Evolutionary conservation across 2,113 vertebrate species (phyloP), one percentile per base, ranked within the genome.

Genomic region (Hemiprocne comata): DNA sequence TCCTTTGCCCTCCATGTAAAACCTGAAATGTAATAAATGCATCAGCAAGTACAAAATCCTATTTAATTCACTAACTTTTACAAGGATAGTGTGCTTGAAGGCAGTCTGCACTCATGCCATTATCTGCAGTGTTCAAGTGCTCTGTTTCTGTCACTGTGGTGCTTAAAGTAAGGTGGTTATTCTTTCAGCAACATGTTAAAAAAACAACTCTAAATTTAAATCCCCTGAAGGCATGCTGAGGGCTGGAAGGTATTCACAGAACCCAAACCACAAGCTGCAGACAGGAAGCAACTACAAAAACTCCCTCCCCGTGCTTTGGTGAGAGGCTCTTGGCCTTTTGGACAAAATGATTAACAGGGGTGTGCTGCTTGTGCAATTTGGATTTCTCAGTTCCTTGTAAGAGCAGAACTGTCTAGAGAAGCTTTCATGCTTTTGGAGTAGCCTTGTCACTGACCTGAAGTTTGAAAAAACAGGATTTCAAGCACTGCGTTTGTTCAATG

Each of bases 21-120:
- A 64, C 10, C 8, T 74, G 76, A 48, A 83, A 25, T n/a, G 28
- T 57, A 74, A 15, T 53, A 36, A 72, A 40, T 20, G 36, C 3
- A 26, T 8, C 28, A 50, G 72, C 44, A 80, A 29, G 29, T 40
- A 40, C 36, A 50, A 73, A 66, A 42, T 42, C 13, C 17, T 57
- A 0, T 62, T 57, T 58, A 1, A 20, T 42, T 67, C n/a, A 48
- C 4, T 1, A 0, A 5, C 8, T 81, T 46, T 13, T 33, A 33
- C 33, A n/a, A n/a, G 38, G 40, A 1, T 6, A 8, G 9, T 3
- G 2, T 25, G 26, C 61, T 84, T 13, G 31, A 34, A n/a, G 74
- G 55, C 33, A 33, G 7, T 5, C 28, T 80, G 74, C 5, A 1
- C 42, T 83, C 13, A 0, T 2, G 26, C 55, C 65, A 0, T 60